Evolutionary conservation across 2,113 vertebrate genomes (phyloP).

Genomic region (Malurus alboscapulatus): DNA sequence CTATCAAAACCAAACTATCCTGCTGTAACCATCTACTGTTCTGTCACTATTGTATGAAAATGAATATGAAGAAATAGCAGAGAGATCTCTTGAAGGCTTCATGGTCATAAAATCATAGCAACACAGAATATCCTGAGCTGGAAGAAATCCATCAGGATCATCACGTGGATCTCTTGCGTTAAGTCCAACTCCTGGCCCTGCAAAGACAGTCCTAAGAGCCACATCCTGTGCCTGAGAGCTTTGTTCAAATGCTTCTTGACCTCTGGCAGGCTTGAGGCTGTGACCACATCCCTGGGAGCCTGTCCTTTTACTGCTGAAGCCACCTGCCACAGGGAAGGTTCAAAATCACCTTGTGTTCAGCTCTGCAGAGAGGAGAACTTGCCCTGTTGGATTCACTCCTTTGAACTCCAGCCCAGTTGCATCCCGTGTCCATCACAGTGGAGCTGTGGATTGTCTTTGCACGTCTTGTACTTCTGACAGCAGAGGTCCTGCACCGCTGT

Average conservation of each 20-base stretch:
- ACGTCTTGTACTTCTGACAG: not conserved
- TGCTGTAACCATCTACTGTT: not conserved
- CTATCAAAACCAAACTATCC: not conserved
- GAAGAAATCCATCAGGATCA: not conserved
- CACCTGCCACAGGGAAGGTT: not conserved
- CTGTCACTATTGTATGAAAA: too few relatives aligned
- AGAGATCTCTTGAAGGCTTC: not conserved
- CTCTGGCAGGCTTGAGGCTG: not conserved
- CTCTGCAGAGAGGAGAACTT: not conserved
- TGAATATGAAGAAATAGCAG: not conserved
- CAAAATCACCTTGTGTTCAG: not conserved
- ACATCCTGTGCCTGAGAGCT: accelerated
- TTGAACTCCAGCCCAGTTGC: not conserved
- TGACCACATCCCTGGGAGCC: not conserved
- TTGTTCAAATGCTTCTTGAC: not conserved
- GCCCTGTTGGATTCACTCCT: not conserved
- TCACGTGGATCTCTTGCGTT: not conserved
- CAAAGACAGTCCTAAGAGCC: not conserved
- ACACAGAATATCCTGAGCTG: not conserved
- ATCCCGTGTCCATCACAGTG: accelerated
- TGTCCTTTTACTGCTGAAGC: not conserved
- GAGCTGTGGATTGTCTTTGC: not conserved
- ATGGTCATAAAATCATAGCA: not conserved
- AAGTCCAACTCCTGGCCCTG: not conserved
- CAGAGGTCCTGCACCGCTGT: not conserved